A percentile compares a stretch with the other conserved stretches of the same genome.
Evolutionary conservation across 1,140 invertebrate species (phyloP).

Genomic region (Thalassaphorura encarpata): DNA sequence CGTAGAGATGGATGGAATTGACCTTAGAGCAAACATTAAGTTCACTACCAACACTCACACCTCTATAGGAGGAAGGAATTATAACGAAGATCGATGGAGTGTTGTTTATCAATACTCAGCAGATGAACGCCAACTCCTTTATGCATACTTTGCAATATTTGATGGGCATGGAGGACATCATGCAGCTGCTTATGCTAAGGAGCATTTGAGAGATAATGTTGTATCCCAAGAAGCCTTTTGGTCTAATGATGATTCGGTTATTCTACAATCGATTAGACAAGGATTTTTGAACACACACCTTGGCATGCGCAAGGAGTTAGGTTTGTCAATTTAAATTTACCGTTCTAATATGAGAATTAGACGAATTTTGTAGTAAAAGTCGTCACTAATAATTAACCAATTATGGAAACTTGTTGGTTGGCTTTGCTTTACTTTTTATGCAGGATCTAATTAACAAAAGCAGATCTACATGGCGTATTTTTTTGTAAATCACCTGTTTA

Average conservation of each 20-base stretch:
- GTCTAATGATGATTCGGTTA: conserved; percentile 86
- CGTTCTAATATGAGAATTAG: too few relatives aligned
- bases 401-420: too few relatives aligned
- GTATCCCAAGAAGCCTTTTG: conserved; percentile 86
- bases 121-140: conserved; percentile 77
- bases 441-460: too few relatives aligned
- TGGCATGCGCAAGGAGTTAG: conserved; percentile 91
- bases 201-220: conserved; percentile 89
- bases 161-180: conserved; percentile 82
- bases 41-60: conserved; percentile 87
- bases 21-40: too few relatives aligned
- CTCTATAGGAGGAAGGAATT: conserved; percentile 90
- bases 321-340: too few relatives aligned
- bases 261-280: conserved; percentile 78
- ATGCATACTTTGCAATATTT: conserved; percentile 95
- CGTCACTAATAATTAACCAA: too few relatives aligned
- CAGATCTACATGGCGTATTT: too few relatives aligned
- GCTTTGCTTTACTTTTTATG: too few relatives aligned
- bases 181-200: conserved; percentile 85
- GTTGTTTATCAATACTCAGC: conserved; percentile 86
- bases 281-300: conserved; percentile 88
- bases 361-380: too few relatives aligned
- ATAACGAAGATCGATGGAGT: conserved; percentile 97
- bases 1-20: too few relatives aligned
- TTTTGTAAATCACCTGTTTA: too few relatives aligned